A percentile compares a stretch with the other conserved stretches of the same genome.
Evolutionary conservation across 2,113 vertebrate genomes (phyloP).

Genomic region (Andinoacara biseriatus): DNA sequence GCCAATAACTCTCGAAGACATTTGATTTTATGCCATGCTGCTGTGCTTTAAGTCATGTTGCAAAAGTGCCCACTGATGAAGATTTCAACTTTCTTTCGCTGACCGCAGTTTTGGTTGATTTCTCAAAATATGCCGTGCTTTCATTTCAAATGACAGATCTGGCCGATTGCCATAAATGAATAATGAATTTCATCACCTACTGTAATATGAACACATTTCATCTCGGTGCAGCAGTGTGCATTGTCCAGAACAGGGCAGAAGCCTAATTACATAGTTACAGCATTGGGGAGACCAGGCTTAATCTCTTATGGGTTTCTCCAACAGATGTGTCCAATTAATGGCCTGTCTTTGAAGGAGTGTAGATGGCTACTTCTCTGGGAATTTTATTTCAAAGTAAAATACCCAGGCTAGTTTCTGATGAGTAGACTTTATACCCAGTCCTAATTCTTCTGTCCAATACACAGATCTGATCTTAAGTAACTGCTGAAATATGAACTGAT

Average conservation of each 20-base stretch:
- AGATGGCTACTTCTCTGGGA: constrained; percentile 59
- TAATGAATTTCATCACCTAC: constrained; percentile 73
- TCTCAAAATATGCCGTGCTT: constrained; percentile 16
- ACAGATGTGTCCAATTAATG: constrained; percentile 77
- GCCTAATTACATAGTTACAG: constrained; percentile 58
- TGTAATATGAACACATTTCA: constrained; percentile 50
- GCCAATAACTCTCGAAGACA: neutral
- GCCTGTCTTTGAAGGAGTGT: constrained; percentile 67
- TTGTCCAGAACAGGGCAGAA: constrained; percentile 58
- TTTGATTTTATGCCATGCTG: neutral
- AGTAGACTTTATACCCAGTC: constrained; percentile 42
- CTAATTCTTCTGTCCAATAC: constrained; percentile 37
- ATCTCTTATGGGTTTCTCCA: constrained; percentile 64
- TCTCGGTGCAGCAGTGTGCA: constrained; percentile 22
- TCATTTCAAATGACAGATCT: constrained; percentile 45
- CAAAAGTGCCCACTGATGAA: neutral
- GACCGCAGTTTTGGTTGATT: constrained; percentile 2
- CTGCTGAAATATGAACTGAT: constrained; percentile 30
- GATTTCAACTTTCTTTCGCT: constrained; percentile 8
- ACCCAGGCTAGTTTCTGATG: constrained; percentile 38
- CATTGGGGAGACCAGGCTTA: constrained; percentile 44
- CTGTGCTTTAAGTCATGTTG: neutral
- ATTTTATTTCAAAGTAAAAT: constrained; percentile 69
- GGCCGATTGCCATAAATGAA: constrained; percentile 60
- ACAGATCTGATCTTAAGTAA: constrained; percentile 16